These are phyloP conservation scores for Trissolcus basalis DNA, from an alignment of 1,140 invertebrate species.

Conservation along the genomic window DNA sequence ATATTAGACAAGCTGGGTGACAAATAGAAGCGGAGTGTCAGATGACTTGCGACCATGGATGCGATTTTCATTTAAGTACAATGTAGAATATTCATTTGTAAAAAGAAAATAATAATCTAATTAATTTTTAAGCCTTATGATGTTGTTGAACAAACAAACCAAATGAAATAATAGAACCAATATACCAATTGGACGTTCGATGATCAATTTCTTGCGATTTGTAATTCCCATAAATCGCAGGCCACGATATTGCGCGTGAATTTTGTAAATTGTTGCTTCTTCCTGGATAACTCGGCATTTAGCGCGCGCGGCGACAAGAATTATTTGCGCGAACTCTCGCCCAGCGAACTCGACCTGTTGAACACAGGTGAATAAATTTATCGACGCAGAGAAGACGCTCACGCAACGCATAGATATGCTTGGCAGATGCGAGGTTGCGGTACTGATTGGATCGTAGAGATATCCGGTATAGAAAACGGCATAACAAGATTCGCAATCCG, in stretches of 20 bases:
- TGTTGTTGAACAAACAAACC: too few relatives aligned
- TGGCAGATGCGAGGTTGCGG: slow-evolving; percentile 40
- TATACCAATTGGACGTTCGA: too few relatives aligned
- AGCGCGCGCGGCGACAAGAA: slow-evolving; percentile 32
- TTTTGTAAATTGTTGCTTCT: not conserved
- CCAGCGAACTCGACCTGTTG: slow-evolving; percentile 37
- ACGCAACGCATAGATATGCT: slow-evolving; percentile 52
- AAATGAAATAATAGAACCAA: too few relatives aligned
- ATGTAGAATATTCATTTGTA: too few relatives aligned
- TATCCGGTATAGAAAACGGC: slow-evolving; percentile 45
- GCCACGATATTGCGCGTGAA: too few relatives aligned
- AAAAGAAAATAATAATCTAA: too few relatives aligned
- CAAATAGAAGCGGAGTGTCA: slow-evolving; percentile 53
- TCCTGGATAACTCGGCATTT: slow-evolving; percentile 34
- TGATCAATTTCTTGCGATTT: too few relatives aligned
- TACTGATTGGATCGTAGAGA: slow-evolving; percentile 53
- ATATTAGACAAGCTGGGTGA: slow-evolving; percentile 65
- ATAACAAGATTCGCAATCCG: slow-evolving; percentile 57
- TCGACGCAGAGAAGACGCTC: slow-evolving; percentile 47
- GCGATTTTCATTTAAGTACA: not conserved
- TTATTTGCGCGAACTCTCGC: slow-evolving; percentile 46
- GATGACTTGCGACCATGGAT: too few relatives aligned
- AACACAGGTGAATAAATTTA: slow-evolving; percentile 58
- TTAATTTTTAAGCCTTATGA: too few relatives aligned
- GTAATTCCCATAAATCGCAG: too few relatives aligned